Conservation (phyloP, 2,113 vertebrate genomes). For the Cervus canadensis region DNA sequence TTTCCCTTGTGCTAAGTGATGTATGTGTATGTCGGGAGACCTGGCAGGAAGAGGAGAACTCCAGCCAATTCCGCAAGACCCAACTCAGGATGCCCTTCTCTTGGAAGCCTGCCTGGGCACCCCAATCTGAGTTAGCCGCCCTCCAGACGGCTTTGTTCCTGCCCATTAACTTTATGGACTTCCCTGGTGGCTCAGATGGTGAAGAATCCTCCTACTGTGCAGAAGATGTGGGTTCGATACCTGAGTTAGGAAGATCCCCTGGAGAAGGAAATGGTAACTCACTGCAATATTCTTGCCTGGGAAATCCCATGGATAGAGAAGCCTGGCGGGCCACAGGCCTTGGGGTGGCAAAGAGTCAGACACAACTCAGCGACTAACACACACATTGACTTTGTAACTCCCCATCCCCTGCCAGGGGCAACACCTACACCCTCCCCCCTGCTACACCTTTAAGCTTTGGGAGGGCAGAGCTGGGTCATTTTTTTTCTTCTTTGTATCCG, state of each 20-base stretch:
- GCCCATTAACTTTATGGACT: background rate
- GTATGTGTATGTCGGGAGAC: fast-evolving
- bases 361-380: background rate
- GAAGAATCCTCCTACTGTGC: background rate
- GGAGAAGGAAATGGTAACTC: background rate
- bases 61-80: background rate
- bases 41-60: background rate
- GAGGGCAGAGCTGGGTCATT: background rate
- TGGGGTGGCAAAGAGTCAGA: background rate
- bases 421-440: fast-evolving
- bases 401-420: background rate
- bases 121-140: background rate
- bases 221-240: background rate
- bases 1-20: background rate
- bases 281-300: background rate
- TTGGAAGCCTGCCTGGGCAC: background rate
- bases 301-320: background rate
- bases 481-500: background rate
- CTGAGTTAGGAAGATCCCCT: background rate
- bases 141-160: background rate
- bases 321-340: background rate
- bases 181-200: background rate
- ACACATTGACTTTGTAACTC: background rate
- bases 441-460: background rate
- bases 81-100: background rate